These are phyloP conservation scores for Neodiprion pinetum DNA, from an alignment of 1,140 invertebrate genomes.

Conservation along the genomic window DNA sequence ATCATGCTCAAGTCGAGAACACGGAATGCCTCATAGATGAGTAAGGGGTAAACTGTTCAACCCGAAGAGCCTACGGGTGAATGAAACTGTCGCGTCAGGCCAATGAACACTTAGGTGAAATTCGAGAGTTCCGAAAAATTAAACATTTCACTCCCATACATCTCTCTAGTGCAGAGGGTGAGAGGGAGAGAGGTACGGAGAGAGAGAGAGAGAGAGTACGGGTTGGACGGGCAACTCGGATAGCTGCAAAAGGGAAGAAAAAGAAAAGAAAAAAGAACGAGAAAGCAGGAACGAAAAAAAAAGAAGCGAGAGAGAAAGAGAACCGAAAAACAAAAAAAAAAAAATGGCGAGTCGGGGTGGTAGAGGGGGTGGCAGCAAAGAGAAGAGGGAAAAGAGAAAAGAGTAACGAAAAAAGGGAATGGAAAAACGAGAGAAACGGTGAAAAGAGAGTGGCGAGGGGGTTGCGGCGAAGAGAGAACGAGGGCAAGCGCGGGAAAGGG, in stretches of 20 bases:
- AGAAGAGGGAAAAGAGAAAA: constrained; percentile 8
- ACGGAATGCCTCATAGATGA: background rate
- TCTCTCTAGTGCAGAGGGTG: background rate
- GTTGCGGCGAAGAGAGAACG: background rate
- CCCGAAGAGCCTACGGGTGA: background rate
- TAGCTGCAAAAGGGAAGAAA: constrained; percentile 9
- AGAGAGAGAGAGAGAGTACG: constrained; percentile 21
- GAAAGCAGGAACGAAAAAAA: constrained; percentile 22
- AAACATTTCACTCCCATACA: constrained; percentile 6
- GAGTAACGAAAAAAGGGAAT: constrained; percentile 11
- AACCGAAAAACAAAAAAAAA: constrained; percentile 8
- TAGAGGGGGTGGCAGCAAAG: background rate
- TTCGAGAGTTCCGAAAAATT: constrained; percentile 13
- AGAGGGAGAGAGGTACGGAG: constrained; percentile 11
- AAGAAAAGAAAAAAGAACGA: constrained; percentile 21
- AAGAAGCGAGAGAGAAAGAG: constrained; percentile 13
- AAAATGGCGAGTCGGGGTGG: background rate
- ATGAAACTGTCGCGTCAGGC: background rate
- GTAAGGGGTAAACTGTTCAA: background rate
- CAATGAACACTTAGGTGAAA: background rate
- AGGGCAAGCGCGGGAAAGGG: constrained; percentile 18
- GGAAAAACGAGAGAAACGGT: background rate
- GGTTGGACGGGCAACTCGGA: constrained; percentile 23
- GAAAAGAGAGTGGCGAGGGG: constrained; percentile 11
- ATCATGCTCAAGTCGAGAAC: background rate